phyloP scores from a whole-genome alignment of 2,113 vertebrate species.

The Poeciliopsis turrubarensis region DNA sequence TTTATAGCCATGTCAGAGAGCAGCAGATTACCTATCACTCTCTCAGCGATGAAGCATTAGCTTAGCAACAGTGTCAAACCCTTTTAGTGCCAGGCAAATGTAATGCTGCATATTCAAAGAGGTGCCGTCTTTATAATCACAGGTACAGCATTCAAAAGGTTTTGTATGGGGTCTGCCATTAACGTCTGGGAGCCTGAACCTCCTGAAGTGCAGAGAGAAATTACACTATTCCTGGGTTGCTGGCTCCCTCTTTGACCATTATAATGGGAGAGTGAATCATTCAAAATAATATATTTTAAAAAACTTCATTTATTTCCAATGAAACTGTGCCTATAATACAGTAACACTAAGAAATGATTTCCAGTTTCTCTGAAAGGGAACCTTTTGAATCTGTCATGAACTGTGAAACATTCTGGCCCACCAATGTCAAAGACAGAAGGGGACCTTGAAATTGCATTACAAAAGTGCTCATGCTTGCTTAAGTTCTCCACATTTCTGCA shows the following conservation, averaged over 20 bases:
- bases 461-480: too few species aligned
- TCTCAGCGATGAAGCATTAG: slow-evolving; percentile 63
- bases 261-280: slow-evolving; percentile 6
- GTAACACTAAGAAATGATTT: slow-evolving; percentile 11
- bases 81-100: slow-evolving; percentile 54
- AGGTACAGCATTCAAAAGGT: slow-evolving; percentile 10
- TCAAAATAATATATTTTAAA: neutral
- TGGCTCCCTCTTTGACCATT: neutral
- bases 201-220: neutral
- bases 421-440: too few species aligned
- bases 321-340: neutral
- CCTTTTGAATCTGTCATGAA: slow-evolving; percentile 3
- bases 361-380: neutral
- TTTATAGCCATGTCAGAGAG: slow-evolving; percentile 49
- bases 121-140: slow-evolving; percentile 25
- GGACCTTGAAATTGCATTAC: too few species aligned
- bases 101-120: slow-evolving; percentile 16
- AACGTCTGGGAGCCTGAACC: slow-evolving; percentile 8
- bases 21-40: slow-evolving; percentile 65
- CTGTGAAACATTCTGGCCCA: neutral
- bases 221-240: neutral
- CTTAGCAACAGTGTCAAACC: slow-evolving; percentile 69
- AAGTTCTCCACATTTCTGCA: neutral
- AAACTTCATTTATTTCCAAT: slow-evolving; percentile 2
- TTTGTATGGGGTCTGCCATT: neutral